phyloP scores from a whole-genome alignment of 2,888 invertebrate species.

The Schrankia costaestrigalis region DNA sequence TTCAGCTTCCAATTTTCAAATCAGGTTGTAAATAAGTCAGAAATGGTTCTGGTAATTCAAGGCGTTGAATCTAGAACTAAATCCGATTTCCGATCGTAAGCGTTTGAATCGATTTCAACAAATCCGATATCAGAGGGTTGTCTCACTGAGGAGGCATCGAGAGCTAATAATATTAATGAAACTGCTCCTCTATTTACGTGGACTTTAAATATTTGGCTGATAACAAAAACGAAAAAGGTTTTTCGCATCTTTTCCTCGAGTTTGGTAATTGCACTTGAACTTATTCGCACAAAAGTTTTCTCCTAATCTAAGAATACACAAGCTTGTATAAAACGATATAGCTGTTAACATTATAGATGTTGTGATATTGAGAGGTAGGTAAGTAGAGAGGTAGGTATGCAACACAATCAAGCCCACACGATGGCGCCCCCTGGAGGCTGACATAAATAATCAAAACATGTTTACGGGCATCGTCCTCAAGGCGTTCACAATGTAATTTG shows the following conservation, averaged over 20 bases:
- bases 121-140: constrained; percentile 14
- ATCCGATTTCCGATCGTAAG: constrained; percentile 13
- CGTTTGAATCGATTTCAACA: constrained; percentile 13
- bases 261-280: constrained; percentile 2
- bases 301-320: constrained; percentile 3
- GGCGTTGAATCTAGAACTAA: constrained; percentile 8
- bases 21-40: constrained; percentile 22
- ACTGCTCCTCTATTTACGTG: constrained; percentile 9
- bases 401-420: constrained; percentile 18
- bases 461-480: constrained; percentile 36
- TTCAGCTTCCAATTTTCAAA: constrained; percentile 19
- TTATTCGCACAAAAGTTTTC: constrained; percentile 1
- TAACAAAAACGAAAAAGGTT: constrained; percentile 5
- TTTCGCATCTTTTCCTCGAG: constrained; percentile 1
- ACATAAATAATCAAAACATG: constrained; percentile 45
- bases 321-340: background rate
- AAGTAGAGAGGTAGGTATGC: constrained; percentile 7
- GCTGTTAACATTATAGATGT: constrained; percentile 1
- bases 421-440: constrained; percentile 7
- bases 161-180: constrained; percentile 18
- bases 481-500: constrained; percentile 50
- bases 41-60: constrained; percentile 16
- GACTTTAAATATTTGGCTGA: constrained; percentile 8
- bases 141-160: constrained; percentile 1
- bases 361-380: background rate